phyloP scores from a whole-genome alignment of 2,113 vertebrate genomes.

The Mesembrinibis cayennensis region DNA sequence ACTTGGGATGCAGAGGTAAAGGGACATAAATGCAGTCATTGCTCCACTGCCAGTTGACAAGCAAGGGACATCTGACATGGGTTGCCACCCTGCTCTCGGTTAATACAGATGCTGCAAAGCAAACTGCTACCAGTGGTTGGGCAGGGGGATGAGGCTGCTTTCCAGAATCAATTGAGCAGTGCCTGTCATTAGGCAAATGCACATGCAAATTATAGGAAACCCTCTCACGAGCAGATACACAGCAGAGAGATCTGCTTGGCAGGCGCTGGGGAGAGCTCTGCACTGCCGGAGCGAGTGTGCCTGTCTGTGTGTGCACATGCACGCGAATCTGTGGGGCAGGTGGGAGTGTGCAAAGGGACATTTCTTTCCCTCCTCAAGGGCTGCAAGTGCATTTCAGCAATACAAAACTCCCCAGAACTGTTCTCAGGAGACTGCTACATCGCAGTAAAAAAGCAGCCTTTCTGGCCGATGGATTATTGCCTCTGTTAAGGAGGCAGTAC shows the following conservation, averaged over 20 bases:
- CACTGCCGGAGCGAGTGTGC: rapidly evolving
- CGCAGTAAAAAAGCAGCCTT: conserved; percentile 18
- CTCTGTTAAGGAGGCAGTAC: not conserved
- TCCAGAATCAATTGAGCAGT: not conserved
- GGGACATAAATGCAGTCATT: not conserved
- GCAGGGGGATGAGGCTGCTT: not conserved
- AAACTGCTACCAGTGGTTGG: not conserved
- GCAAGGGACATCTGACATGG: not conserved
- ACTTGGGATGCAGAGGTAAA: not conserved
- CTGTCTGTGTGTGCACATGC: no score
- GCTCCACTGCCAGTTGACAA: not conserved
- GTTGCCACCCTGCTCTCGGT: not conserved
- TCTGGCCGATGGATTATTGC: not conserved
- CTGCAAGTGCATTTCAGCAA: not conserved
- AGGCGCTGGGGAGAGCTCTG: not conserved
- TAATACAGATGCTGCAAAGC: not conserved
- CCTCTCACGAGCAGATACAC: not conserved
- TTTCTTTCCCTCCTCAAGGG: not conserved
- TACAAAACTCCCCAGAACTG: not conserved
- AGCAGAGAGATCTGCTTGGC: not conserved
- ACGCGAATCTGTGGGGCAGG: not conserved
- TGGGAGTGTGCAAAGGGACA: not conserved
- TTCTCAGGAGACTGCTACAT: not conserved
- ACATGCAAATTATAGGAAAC: not conserved
- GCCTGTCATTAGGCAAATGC: not conserved